Percentiles rank a stretch among this genome's conserved stretches.
Conservation (phyloP, 2,888 invertebrate species). For the Diarsia rubi region DNA sequence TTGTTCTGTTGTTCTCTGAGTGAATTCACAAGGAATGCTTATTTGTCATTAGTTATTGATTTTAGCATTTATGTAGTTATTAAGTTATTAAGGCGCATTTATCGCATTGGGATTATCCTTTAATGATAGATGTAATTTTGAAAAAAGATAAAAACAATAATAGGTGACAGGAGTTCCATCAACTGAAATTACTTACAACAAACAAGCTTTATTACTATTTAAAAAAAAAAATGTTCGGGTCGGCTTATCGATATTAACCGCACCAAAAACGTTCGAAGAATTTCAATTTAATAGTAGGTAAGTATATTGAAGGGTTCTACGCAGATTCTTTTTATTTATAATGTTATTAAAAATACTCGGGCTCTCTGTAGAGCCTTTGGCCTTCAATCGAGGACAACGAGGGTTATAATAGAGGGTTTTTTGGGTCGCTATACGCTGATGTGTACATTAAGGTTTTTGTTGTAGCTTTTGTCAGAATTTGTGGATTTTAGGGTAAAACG, state of each 20-base stretch:
- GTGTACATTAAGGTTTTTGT: slow-evolving; percentile 16
- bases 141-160: too few species aligned
- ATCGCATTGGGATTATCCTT: too few species aligned
- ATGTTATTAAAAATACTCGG: slow-evolving; percentile 65
- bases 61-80: too few species aligned
- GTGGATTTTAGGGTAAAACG: too few species aligned
- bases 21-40: too few species aligned
- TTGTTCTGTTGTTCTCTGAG: too few species aligned
- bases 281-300: slow-evolving; percentile 55
- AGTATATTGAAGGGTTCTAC: slow-evolving; percentile 23
- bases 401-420: slow-evolving; percentile 51
- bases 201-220: background rate
- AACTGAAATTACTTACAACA: background rate
- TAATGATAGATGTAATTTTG: too few species aligned
- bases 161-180: background rate
- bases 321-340: slow-evolving; percentile 50
- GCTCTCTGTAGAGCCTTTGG: slow-evolving; percentile 50
- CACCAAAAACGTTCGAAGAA: slow-evolving; percentile 35
- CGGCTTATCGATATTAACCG: slow-evolving; percentile 21
- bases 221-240: background rate
- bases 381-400: slow-evolving; percentile 24
- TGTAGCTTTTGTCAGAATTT: background rate
- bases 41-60: too few species aligned
- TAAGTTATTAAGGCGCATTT: too few species aligned
- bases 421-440: slow-evolving; percentile 18